These are phyloP conservation scores for Chloroceryle aenea DNA, from an alignment of 2,113 vertebrate species.

Conservation along the genomic window DNA sequence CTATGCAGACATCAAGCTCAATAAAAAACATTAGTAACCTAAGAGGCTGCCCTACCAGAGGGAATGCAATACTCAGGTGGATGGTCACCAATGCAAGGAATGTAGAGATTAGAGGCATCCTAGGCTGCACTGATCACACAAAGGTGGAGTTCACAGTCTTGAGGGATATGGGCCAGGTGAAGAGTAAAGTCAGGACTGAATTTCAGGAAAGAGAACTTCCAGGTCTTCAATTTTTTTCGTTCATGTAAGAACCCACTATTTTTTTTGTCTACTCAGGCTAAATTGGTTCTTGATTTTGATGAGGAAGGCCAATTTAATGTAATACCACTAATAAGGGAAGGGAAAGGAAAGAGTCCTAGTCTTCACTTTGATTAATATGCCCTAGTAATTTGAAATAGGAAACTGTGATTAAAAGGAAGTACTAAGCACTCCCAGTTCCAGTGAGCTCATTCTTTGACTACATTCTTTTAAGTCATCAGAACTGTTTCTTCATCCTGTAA, in stretches of 20 bases:
- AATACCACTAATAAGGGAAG: not conserved
- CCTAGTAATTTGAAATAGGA: not conserved
- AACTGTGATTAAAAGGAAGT: slow-evolving; percentile 9
- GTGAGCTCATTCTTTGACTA: slow-evolving; percentile 15
- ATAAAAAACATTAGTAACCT: not conserved
- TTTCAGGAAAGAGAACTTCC: not conserved
- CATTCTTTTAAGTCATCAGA: not conserved
- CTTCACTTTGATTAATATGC: not conserved
- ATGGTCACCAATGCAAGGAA: too few species aligned
- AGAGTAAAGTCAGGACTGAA: not conserved
- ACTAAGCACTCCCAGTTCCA: not conserved
- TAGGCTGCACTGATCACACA: not conserved
- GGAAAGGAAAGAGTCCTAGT: not conserved
- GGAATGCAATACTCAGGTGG: too few species aligned
- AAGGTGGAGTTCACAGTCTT: not conserved
- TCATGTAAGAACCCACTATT: not conserved
- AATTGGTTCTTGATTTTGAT: not conserved
- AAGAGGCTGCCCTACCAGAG: too few species aligned
- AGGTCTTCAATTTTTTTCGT: not conserved
- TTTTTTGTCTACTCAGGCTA: not conserved
- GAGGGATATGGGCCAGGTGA: not conserved
- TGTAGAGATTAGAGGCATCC: too few species aligned
- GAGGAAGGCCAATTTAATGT: not conserved
- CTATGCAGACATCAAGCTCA: not conserved
- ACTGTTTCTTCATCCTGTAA: not conserved